Evolutionary conservation across 2,888 invertebrate species (phyloP).

Genomic region (Lasioglossum zephyrum): DNA sequence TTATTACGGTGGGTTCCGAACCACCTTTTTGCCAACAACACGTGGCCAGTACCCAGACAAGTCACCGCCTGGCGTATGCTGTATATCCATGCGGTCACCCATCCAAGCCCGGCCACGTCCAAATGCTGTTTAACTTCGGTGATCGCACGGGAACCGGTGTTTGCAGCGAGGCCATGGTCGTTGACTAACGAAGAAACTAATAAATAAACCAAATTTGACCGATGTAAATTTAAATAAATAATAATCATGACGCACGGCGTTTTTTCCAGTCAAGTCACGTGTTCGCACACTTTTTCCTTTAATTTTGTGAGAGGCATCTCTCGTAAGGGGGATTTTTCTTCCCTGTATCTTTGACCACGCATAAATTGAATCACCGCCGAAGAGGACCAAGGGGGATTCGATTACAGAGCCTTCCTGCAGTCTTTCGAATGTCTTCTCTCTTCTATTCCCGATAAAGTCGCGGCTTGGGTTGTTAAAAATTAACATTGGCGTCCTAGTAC

Average conservation of each 20-base stretch:
- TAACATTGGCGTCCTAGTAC: background rate
- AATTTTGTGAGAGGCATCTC: background rate
- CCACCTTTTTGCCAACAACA: too few relatives aligned
- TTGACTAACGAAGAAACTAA: background rate
- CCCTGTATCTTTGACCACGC: background rate
- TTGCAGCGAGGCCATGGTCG: too few relatives aligned
- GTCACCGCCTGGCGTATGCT: too few relatives aligned
- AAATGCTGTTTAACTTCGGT: too few relatives aligned
- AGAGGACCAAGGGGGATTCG: background rate
- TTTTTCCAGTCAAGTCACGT: background rate
- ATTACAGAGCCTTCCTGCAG: background rate
- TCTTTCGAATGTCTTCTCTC: background rate
- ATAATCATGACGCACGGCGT: background rate
- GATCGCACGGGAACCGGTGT: too few relatives aligned
- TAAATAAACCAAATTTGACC: background rate
- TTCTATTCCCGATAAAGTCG: background rate
- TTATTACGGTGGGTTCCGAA: too few relatives aligned
- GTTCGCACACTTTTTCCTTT: background rate
- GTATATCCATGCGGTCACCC: too few relatives aligned
- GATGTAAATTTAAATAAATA: background rate
- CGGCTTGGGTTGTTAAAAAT: conserved; percentile 2
- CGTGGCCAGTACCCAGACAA: too few relatives aligned
- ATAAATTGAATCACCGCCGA: conserved; percentile 5
- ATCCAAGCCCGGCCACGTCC: too few relatives aligned
- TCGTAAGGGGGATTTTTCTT: background rate